Evolutionary conservation across 2,797 vertebrate species (phyloP).

Genomic region (Tangara arthus): DNA sequence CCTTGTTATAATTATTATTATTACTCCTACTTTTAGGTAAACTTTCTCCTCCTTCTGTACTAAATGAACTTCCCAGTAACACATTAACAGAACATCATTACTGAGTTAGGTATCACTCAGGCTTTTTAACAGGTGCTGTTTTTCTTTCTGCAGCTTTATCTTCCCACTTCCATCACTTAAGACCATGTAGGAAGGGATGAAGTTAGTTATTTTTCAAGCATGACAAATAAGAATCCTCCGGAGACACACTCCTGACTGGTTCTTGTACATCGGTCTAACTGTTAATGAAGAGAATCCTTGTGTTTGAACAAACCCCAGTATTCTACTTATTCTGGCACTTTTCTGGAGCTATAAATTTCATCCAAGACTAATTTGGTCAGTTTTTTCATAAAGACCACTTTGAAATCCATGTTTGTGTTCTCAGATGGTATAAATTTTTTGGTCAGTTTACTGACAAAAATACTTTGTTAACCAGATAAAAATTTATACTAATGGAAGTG

Average conservation of each 20-base stretch:
- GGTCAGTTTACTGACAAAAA: slow-evolving; percentile 4
- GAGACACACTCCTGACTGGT: not conserved
- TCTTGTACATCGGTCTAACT: not conserved
- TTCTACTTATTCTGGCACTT: not conserved
- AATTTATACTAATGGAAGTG: not conserved
- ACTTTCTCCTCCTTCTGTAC: not conserved
- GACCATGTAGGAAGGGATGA: not conserved
- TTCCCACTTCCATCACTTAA: not conserved
- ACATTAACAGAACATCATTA: not conserved
- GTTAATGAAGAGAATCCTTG: not conserved
- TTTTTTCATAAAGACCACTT: not conserved
- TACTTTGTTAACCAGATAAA: not conserved
- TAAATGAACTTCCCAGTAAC: not conserved
- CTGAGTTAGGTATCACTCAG: not conserved
- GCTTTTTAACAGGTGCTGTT: not conserved
- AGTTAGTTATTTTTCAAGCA: not conserved
- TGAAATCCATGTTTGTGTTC: not conserved
- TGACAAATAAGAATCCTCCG: not conserved
- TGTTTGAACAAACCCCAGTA: not conserved
- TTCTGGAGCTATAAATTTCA: not conserved
- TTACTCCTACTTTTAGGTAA: not conserved
- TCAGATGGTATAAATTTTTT: not conserved
- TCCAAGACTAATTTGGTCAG: not conserved
- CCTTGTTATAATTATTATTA: not conserved
- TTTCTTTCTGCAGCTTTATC: not conserved